Base-by-base conservation (phyloP, 2,797 vertebrate species). In the Lagocephalus sceleratus region DNA sequence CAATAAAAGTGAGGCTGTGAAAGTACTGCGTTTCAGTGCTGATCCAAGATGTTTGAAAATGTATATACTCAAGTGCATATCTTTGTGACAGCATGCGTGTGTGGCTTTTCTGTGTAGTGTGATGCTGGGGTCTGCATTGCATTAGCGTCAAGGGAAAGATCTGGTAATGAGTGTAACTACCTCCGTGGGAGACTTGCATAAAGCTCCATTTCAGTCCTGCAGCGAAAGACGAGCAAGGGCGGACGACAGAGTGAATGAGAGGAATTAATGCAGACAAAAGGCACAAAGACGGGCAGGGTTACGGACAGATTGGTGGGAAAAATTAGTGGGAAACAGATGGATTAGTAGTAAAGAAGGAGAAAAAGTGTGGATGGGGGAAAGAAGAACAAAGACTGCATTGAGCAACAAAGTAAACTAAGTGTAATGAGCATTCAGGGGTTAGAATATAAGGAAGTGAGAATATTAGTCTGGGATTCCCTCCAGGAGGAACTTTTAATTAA, bases 111-210 rank as follows among this genome's bases (percentile, higher is more conserved):
- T 75, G 71, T n/a, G 63, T 58, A 40, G 66, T 64, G 75, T 56
- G 65, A 78, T 68, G 69, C 61, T 41, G 57, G 50, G 46, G 59
- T 71, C 80, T 85, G 79, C 74, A 76, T 81, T 83, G 35, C 75
- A 87, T 87, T 84, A 78, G 74, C 51, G 76, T 81, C 66, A 51
- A 68, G 79, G 73, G 60, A 83, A 65, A 85, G 62, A 82, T 84
- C 78, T 69, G 60, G 85, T 73, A 81, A 78, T 76, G 86, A 81
- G 82, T 85, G 83, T 82, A 87, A 87, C 89, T 92, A 92, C 91
- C 91, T 92, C 89, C 91, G 88, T 79, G 91, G 91, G 84, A 92
- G 91, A 91, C 90, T 92, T 86, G 90, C 90, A 90, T 92, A 92
- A 85, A 92, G 89, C 91, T 92, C 91, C 91, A 92, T 91, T 87